Percentiles rank a stretch among this genome's conserved stretches.
Conservation (phyloP, 2,888 invertebrate species). For the Bellardia bayeri region DNA sequence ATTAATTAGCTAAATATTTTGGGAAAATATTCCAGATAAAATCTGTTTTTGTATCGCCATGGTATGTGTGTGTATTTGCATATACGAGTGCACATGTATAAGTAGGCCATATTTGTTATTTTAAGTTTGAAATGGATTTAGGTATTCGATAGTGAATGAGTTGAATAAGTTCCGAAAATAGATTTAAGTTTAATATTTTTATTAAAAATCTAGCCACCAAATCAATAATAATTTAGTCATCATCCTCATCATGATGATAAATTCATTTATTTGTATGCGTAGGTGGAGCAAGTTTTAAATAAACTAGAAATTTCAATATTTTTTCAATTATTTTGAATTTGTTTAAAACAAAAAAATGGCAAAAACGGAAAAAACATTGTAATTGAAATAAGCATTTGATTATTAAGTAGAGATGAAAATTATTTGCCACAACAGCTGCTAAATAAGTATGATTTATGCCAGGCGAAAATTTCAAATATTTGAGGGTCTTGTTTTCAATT, state of each 20-base stretch:
- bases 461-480: slow-evolving; percentile 66
- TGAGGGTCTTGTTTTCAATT: slow-evolving; percentile 52
- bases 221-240: slow-evolving; percentile 73
- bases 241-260: slow-evolving; percentile 63
- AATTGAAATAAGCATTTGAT: slow-evolving; percentile 63
- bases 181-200: slow-evolving; percentile 20
- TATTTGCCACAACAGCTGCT: slow-evolving; percentile 70
- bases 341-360: background rate
- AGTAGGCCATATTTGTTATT: slow-evolving; percentile 49
- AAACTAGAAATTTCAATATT: slow-evolving; percentile 11
- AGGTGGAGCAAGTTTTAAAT: slow-evolving; percentile 29
- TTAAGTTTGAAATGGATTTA: slow-evolving; percentile 4
- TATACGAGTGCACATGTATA: background rate
- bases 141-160: slow-evolving; percentile 9
- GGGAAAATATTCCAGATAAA: slow-evolving; percentile 64
- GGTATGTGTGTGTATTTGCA: background rate
- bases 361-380: background rate
- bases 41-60: background rate
- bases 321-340: background rate
- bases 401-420: slow-evolving; percentile 54
- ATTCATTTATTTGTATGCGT: slow-evolving; percentile 77
- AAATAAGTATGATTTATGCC: slow-evolving; percentile 30
- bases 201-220: slow-evolving; percentile 34
- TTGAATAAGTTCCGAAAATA: slow-evolving; percentile 40
- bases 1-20: slow-evolving; percentile 48